Evolutionary conservation across 1,140 invertebrate species (phyloP).

Genomic region (Homalodisca vitripennis): DNA sequence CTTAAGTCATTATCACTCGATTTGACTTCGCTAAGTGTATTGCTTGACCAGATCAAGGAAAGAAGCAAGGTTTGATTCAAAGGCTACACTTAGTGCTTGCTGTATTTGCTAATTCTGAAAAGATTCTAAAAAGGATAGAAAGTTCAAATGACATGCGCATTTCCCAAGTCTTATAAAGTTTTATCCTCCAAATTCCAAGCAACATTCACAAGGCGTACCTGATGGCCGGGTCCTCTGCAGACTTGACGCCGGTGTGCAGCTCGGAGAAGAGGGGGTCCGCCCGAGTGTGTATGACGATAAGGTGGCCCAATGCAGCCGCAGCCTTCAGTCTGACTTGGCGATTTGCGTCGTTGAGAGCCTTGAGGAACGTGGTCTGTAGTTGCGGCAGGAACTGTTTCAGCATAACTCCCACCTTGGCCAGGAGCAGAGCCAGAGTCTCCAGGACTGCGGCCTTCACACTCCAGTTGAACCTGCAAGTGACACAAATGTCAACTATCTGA

Average conservation of each 20-base stretch:
- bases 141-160: no score
- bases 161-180: no score
- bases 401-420: slow-evolving; percentile 90
- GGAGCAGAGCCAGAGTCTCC: slow-evolving; percentile 86
- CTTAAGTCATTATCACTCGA: no score
- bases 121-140: no score
- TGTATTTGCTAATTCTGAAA: no score
- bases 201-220: slow-evolving; percentile 52
- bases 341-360: slow-evolving; percentile 87
- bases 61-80: no score
- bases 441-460: slow-evolving; percentile 95
- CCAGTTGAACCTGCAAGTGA: slow-evolving; percentile 63
- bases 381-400: slow-evolving; percentile 98
- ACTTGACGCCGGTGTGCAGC: slow-evolving; percentile 82
- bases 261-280: slow-evolving; percentile 89
- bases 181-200: no score
- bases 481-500: no score
- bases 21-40: no score
- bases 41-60: no score
- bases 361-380: slow-evolving; percentile 96
- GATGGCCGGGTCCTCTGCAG: slow-evolving; percentile 76
- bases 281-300: slow-evolving; percentile 87
- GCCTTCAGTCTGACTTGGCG: slow-evolving; percentile 86
- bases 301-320: slow-evolving; percentile 80
- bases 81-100: no score